phyloP scores from a whole-genome alignment of 2,888 invertebrate genomes.

The Agrochola circellaris region DNA sequence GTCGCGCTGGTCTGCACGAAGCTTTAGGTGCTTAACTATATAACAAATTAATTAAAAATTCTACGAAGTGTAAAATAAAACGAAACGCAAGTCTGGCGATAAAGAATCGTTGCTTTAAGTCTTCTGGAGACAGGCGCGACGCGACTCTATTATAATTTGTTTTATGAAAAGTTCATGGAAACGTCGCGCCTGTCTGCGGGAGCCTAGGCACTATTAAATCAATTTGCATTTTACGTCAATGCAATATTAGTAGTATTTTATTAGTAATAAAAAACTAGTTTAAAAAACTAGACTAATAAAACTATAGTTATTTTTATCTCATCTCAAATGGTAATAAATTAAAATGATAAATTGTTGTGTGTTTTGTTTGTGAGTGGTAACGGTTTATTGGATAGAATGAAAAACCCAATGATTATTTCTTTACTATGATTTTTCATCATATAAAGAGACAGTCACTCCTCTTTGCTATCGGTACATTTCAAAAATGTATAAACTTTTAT shows the following conservation, averaged over 20 bases:
- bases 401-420: neutral
- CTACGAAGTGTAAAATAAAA: neutral
- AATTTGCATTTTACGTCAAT: constrained; percentile 18
- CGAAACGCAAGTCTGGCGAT: neutral
- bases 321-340: constrained; percentile 1
- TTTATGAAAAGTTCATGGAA: too few relatives aligned
- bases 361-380: neutral
- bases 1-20: too few relatives aligned
- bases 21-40: neutral
- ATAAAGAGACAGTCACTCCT: neutral
- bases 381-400: neutral
- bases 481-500: neutral
- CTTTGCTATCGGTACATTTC: neutral
- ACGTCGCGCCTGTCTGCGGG: neutral
- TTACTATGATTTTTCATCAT: neutral
- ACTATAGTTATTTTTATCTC: too few relatives aligned
- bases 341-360: neutral
- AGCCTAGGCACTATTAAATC: neutral
- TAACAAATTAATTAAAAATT: neutral
- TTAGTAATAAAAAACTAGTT: neutral
- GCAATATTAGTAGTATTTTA: neutral
- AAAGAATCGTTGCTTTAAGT: neutral
- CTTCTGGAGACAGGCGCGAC: rapidly evolving
- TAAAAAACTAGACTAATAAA: neutral
- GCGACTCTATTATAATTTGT: too few relatives aligned